phyloP scores from a whole-genome alignment of 2,113 vertebrate species.

The Cacatua alba region DNA sequence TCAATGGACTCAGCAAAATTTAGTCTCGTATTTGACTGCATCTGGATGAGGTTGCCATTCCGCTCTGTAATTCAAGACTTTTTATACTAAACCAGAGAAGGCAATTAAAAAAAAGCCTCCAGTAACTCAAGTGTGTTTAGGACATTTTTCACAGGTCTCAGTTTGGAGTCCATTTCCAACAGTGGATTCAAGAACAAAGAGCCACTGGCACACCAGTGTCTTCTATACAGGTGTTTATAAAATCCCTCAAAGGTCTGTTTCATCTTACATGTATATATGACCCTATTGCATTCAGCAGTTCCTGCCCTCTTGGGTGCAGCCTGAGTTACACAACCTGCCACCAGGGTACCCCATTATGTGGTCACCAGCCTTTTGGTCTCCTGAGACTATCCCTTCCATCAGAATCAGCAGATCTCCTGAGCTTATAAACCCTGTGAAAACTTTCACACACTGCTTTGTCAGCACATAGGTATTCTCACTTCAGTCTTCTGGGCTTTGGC shows the following conservation, averaged over 20 bases:
- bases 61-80: background rate
- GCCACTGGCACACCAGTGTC: background rate
- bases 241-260: background rate
- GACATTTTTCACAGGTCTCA: background rate
- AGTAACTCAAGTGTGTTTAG: background rate
- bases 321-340: background rate
- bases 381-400: background rate
- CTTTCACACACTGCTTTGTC: background rate
- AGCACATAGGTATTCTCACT: background rate
- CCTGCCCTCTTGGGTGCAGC: background rate
- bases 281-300: background rate
- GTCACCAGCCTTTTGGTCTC: background rate
- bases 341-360: accelerated
- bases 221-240: background rate
- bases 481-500: background rate
- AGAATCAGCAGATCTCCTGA: background rate
- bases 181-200: background rate
- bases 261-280: background rate
- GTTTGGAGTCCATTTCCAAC: background rate
- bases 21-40: background rate
- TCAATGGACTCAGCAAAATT: background rate
- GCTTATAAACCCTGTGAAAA: background rate
- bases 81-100: background rate
- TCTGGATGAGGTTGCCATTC: background rate
- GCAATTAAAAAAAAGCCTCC: background rate